Percentiles rank a stretch among this genome's conserved stretches.
Conservation (phyloP, 2,888 invertebrate species). For the Vannuccia rotundouncinata region DNA sequence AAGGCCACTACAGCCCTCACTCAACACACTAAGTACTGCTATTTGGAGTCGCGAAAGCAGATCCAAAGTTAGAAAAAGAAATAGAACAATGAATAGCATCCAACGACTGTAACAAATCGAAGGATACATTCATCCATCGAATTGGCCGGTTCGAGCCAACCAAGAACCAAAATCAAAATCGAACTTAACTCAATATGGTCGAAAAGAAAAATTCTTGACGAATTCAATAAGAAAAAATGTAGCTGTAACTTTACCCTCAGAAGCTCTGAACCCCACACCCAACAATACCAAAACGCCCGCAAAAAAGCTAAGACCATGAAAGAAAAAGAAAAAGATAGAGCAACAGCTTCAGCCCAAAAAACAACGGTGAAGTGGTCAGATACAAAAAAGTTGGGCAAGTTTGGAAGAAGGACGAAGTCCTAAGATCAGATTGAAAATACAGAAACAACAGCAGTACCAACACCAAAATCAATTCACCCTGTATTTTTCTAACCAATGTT, state of each 20-base stretch:
- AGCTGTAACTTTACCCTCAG: background rate
- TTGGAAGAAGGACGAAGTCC: background rate
- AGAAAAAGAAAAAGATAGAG: background rate
- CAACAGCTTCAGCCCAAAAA: background rate
- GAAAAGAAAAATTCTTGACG: background rate
- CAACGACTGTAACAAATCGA: background rate
- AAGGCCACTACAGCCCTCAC: no score
- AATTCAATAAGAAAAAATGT: background rate
- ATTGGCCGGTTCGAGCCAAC: background rate
- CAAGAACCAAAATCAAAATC: background rate
- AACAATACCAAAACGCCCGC: background rate
- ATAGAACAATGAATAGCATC: background rate
- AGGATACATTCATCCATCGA: background rate
- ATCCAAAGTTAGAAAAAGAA: background rate
- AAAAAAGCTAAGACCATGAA: background rate
- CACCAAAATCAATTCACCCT: background rate
- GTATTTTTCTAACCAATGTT: background rate
- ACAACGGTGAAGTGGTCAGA: background rate
- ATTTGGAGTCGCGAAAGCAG: background rate
- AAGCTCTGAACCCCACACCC: background rate
- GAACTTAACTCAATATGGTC: background rate
- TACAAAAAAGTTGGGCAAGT: background rate
- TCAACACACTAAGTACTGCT: no score
- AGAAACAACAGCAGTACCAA: background rate
- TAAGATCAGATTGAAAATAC: background rate